phyloP scores from a whole-genome alignment of 2,888 invertebrate genomes.

The Tolmerus cingulatus region DNA sequence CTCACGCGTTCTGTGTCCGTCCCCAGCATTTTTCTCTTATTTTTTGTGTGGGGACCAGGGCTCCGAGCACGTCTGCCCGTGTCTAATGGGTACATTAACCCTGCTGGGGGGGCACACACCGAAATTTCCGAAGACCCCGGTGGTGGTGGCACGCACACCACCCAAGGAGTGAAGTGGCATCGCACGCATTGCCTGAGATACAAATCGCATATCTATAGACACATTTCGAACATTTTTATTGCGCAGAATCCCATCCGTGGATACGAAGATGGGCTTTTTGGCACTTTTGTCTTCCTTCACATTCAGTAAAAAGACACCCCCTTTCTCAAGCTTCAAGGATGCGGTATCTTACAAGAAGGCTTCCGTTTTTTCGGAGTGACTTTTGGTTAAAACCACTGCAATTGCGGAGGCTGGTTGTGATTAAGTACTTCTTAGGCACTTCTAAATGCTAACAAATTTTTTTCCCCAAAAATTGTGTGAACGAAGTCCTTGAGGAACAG shows the following conservation, averaged over 20 bases:
- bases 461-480: background rate
- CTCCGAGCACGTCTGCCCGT: background rate
- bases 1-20: background rate
- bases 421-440: background rate
- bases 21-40: background rate
- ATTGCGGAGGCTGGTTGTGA: background rate
- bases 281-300: background rate
- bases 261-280: background rate
- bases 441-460: background rate
- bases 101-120: background rate
- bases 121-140: background rate
- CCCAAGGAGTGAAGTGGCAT: background rate
- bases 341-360: background rate
- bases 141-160: background rate
- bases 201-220: background rate
- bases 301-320: background rate
- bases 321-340: background rate
- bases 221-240: background rate
- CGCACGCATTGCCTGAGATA: background rate
- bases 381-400: background rate
- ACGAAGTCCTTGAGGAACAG: background rate
- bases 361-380: background rate
- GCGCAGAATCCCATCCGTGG: background rate
- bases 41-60: background rate
- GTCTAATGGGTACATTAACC: conserved; percentile 4